Base-by-base conservation (phyloP, 2,888 invertebrate genomes). In the Brachyptera risi region DNA sequence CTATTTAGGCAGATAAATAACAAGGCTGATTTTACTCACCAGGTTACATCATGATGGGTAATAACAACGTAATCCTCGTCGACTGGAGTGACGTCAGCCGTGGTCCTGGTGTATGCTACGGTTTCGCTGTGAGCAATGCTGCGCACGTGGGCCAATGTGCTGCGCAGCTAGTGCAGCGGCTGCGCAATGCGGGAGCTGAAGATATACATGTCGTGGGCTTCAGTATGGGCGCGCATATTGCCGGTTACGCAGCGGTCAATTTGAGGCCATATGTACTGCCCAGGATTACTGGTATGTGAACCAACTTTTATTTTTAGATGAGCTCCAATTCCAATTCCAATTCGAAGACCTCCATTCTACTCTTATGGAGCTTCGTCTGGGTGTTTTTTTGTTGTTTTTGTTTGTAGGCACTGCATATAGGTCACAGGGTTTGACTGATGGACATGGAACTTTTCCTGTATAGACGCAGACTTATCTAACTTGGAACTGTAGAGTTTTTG, bases 201-300 rank as follows among this genome's bases (percentile, higher is more conserved):
- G 47, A 47, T 24, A 47, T 70, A 15, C 68, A 68, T 42, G 62
- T 68, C 31, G 61, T 70, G 9, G 72, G 73, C 9, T 71, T 70
- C 65, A 69, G 70, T 35, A 49, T 73, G 31, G 73, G 72, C 24
- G 67, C 69, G 13, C 73, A 73, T 58, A 69, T 71, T 5, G 68
- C 66, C 3, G 72, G 71, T 11, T 66, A 67, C 57, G 64, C 69
- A 3, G 69, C 68, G 3, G 23, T 56, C 0, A 59, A 65, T 19
- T 15, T 65, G 3, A 56, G 27, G 26, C 54, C 59, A 9, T 40
- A 42, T n/a, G 13, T 23, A 19, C n/a, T 58, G 24, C 47, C 59
- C 2, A 47, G 63, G 38, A 59, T 65, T 24, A 63, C 65, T 21
- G 64, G 64, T 64, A 51, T 3, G 44, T 31, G 11, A 5, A 31